Evolutionary conservation across 2,797 vertebrate genomes (phyloP).

Genomic region (Lacerta viridis): DNA sequence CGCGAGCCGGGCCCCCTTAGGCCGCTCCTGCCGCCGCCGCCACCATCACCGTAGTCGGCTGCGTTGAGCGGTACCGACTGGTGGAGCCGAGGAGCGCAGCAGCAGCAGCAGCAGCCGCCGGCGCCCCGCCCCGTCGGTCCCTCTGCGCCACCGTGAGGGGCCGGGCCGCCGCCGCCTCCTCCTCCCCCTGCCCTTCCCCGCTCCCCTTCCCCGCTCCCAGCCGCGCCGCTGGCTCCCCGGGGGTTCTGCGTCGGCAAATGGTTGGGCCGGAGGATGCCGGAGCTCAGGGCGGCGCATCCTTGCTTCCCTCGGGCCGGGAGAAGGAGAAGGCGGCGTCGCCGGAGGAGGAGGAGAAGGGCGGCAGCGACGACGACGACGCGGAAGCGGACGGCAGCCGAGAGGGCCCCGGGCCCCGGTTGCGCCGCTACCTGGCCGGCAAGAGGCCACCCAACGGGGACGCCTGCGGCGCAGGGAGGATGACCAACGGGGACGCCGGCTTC

Average conservation of each 20-base stretch:
- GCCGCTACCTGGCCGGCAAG: constrained; percentile 62
- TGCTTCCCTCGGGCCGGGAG: constrained; percentile 71
- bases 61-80: constrained; percentile 34
- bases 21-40: constrained; percentile 32
- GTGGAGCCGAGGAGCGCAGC: constrained; percentile 41
- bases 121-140: constrained; percentile 34
- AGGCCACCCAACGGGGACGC: constrained; percentile 66
- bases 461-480: constrained; percentile 65
- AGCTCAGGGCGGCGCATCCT: constrained; percentile 64
- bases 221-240: constrained; percentile 62
- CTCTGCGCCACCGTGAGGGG: constrained; percentile 47
- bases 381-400: constrained; percentile 58
- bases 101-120: neutral
- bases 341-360: constrained; percentile 34
- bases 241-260: constrained; percentile 65
- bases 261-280: constrained; percentile 73
- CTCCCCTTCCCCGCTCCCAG: neutral
- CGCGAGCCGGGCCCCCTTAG: constrained; percentile 64
- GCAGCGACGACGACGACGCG: constrained; percentile 41
- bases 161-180: constrained; percentile 5
- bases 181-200: neutral
- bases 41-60: neutral
- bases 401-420: constrained; percentile 53
- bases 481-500: constrained; percentile 72
- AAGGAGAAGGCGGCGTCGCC: constrained; percentile 40